Evolutionary conservation across 2,797 vertebrate species (phyloP).

Genomic region (Pipistrellus pipistrellus): DNA sequence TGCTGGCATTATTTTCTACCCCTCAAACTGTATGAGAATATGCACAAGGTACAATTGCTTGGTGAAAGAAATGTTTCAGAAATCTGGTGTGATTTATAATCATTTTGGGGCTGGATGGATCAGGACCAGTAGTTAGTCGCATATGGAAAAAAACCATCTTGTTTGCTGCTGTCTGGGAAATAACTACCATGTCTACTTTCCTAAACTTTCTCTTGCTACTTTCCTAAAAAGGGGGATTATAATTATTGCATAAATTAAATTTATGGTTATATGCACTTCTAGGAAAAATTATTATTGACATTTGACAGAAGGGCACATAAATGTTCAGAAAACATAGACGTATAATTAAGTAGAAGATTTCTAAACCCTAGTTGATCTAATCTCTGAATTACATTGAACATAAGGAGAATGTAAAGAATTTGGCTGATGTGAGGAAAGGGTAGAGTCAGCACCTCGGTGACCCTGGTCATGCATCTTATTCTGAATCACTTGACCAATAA

Average conservation of each 20-base stretch:
- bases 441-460: not conserved
- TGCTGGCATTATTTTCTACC: not conserved
- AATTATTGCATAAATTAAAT: not conserved
- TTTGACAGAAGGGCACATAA: not conserved
- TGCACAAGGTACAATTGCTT: not conserved
- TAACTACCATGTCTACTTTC: not conserved
- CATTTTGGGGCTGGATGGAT: not conserved
- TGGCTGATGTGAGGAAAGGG: not conserved
- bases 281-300: not conserved
- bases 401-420: not conserved
- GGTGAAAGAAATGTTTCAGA: conserved; percentile 38
- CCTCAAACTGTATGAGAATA: not conserved
- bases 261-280: not conserved
- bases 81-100: not conserved
- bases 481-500: not conserved
- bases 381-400: not conserved
- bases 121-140: not conserved
- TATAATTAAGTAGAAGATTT: not conserved
- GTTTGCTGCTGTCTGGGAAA: not conserved
- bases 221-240: not conserved
- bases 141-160: not conserved
- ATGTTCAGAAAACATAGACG: not conserved
- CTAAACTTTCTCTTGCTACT: not conserved
- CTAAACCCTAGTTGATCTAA: not conserved
- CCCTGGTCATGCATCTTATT: not conserved